Base-by-base conservation (phyloP, 2,797 vertebrate genomes). In the Sciaenops ocellatus region DNA sequence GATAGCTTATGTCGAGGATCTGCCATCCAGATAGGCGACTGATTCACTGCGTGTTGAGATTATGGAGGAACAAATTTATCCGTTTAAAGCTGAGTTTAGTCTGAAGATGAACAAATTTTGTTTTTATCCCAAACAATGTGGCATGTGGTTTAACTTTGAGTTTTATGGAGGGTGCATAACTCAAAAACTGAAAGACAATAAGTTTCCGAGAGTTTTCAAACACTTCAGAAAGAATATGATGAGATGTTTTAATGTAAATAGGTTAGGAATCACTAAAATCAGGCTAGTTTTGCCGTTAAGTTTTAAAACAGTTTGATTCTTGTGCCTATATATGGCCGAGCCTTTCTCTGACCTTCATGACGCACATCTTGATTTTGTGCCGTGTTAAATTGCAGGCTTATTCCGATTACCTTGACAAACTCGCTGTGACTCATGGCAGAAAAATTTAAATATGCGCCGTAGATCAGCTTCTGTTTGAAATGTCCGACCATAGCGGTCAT, bases 81-180 rank as follows among this genome's bases (percentile, higher is more conserved):
- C 59, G 18, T 46, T 80, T 56, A 52, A 67, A 61, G 51, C 47
- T 0, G 1, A 52, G 51, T 71, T 83, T 70, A 54, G 15, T 63
- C 54, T 76, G 42, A 80, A 63, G 51, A 78, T 65, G 46, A 63
- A 73, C 55, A 57, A 44, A 72, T 82, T 38, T 72, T 26, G 18
- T 51, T 76, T 76, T 78, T 56, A 60, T 73, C 41, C 17, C 13
- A 76, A 81, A 86, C 69, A 76, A 26, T 30, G 41, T 73, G 64
- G 24, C 55, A 42, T 38, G 34, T 42, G 9, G 10, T 74, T 61
- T 51, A 54, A 54, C 47, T 52, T 77, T 59, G 63, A 5, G 38
- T 64, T 24, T 38, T 24, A 6, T 20, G 2, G 24, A 69, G 9
- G 1, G 4, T 15, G 30, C 12, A 38, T 12, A 41, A 56, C 10